These are phyloP conservation scores for Halictus rubicundus DNA, from an alignment of 1,140 invertebrate species.

Conservation along the genomic window DNA sequence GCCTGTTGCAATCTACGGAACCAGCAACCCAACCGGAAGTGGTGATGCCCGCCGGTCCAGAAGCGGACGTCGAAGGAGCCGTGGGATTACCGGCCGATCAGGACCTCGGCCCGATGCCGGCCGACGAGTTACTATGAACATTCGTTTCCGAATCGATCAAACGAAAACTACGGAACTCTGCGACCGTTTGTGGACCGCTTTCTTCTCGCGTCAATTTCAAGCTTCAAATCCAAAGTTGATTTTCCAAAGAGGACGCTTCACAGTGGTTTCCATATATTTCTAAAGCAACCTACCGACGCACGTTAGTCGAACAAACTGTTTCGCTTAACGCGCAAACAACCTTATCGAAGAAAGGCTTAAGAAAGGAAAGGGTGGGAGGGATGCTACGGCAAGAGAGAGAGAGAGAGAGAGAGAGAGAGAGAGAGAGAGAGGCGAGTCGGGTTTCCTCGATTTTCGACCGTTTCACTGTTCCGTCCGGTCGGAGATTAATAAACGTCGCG, in stretches of 20 bases:
- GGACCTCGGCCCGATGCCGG: constrained; percentile 56
- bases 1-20: constrained; percentile 51
- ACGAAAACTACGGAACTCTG: neutral
- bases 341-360: neutral
- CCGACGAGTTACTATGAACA: constrained; percentile 62
- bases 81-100: constrained; percentile 61
- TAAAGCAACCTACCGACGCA: neutral
- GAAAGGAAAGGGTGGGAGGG: neutral
- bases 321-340: neutral
- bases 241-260: neutral
- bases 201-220: constrained; percentile 45
- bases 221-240: constrained; percentile 17
- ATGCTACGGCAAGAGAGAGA: too few species aligned
- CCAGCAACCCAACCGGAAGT: constrained; percentile 65
- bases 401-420: too few species aligned
- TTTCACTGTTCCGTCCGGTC: neutral
- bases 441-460: constrained; percentile 4
- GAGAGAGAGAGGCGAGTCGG: neutral
- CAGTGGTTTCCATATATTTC: constrained; percentile 27
- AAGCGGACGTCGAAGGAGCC: constrained; percentile 73
- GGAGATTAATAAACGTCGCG: neutral
- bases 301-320: neutral
- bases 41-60: constrained; percentile 63
- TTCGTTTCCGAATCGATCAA: neutral
- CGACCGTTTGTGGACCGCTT: constrained; percentile 31